Evolutionary conservation across 2,888 invertebrate genomes (phyloP).

Genomic region (Drosophila pseudotakahashii): DNA sequence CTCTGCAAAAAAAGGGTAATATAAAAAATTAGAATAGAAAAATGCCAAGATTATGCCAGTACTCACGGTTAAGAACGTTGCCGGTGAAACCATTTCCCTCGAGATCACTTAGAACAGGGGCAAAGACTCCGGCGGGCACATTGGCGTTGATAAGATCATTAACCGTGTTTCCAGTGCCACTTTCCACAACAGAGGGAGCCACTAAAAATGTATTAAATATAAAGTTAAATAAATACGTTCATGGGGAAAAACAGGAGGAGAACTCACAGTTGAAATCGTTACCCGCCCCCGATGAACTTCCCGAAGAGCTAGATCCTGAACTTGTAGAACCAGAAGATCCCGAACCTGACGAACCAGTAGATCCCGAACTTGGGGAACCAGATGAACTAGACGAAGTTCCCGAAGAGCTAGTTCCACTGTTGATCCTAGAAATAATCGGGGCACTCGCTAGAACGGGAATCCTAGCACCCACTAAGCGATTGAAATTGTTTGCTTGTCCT

Average conservation of each 20-base stretch:
- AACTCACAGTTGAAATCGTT: slow-evolving; percentile 1
- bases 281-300: not conserved
- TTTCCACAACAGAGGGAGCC: not conserved
- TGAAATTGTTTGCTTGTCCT: not conserved
- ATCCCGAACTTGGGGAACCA: not conserved
- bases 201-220: not conserved
- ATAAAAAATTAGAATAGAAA: not conserved
- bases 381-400: not conserved
- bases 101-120: not conserved
- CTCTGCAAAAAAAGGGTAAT: not conserved
- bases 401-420: not conserved
- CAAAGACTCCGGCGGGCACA: not conserved
- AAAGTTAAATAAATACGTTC: not conserved
- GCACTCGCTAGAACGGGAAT: not conserved
- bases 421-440: not conserved
- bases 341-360: not conserved
- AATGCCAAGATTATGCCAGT: not conserved
- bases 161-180: not conserved
- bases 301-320: not conserved
- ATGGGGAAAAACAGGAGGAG: not conserved
- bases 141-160: not conserved
- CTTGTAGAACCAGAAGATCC: not conserved
- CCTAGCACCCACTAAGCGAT: not conserved
- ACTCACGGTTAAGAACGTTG: not conserved
- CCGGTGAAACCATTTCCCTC: not conserved